phyloP scores from a whole-genome alignment of 2,797 vertebrate species.

The Acanthurus tractus region DNA sequence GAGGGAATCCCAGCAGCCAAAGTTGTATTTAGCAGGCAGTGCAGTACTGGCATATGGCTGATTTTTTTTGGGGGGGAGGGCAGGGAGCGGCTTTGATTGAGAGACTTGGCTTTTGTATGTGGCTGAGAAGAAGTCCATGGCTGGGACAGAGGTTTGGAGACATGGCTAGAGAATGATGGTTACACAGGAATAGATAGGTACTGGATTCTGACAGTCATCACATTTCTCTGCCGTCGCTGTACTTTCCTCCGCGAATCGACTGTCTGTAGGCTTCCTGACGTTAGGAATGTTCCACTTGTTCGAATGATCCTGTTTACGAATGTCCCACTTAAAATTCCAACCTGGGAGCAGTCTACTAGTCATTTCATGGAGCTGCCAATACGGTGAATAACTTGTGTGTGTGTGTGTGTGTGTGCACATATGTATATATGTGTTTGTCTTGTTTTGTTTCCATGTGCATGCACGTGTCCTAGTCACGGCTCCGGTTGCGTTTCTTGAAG shows the following conservation, averaged over 20 bases:
- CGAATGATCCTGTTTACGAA: conserved; percentile 17
- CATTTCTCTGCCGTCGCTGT: conserved; percentile 18
- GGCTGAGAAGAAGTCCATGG: conserved; percentile 35
- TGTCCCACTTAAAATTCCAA: conserved; percentile 24
- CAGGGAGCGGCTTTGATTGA: not conserved
- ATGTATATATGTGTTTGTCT: conserved; percentile 25
- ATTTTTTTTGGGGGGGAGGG: not conserved
- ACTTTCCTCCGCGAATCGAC: conserved; percentile 35
- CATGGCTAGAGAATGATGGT: conserved; percentile 41
- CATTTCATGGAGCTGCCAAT: conserved; percentile 43
- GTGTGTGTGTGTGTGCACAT: conserved; percentile 10
- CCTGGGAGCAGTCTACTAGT: conserved; percentile 25
- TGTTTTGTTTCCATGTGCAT: not conserved
- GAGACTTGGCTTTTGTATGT: conserved; percentile 13
- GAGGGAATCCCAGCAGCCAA: conserved; percentile 48
- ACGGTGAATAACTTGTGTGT: conserved; percentile 28
- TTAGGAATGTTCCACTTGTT: conserved; percentile 33
- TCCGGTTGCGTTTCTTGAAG: conserved; percentile 91
- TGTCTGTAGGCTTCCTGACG: conserved; percentile 30
- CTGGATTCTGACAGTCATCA: conserved; percentile 49
- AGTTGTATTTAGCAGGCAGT: conserved; percentile 62
- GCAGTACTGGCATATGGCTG: conserved; percentile 49
- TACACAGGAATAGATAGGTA: conserved; percentile 72
- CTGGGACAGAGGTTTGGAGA: conserved; percentile 19
- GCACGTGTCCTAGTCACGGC: conserved; percentile 85